phyloP scores from a whole-genome alignment of 2,797 vertebrate genomes.

The Cossypha heuglini region DNA sequence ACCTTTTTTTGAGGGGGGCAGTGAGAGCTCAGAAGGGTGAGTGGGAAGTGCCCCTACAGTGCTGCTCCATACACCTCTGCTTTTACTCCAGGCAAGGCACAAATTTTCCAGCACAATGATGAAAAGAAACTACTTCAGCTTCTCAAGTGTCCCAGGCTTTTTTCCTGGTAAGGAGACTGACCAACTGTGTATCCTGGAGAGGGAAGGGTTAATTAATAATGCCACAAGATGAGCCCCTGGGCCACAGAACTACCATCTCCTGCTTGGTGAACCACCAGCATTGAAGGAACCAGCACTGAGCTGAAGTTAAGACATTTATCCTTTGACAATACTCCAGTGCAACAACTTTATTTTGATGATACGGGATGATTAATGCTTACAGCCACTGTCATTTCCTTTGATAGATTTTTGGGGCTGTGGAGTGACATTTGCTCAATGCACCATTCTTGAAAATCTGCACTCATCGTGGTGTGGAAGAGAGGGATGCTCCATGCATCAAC shows the following conservation, averaged over 20 bases:
- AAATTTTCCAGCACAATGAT: neutral
- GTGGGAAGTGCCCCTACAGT: neutral
- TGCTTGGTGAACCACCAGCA: neutral
- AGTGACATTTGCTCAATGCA: constrained; percentile 43
- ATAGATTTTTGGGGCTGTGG: neutral
- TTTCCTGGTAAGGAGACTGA: neutral
- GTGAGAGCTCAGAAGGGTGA: neutral
- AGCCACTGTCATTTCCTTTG: constrained; percentile 14
- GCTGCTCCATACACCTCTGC: neutral
- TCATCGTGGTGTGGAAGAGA: neutral
- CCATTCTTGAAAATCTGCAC: neutral
- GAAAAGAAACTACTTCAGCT: neutral
- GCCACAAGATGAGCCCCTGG: neutral
- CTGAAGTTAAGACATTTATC: neutral
- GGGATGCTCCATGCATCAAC: neutral
- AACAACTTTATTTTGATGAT: constrained; percentile 46
- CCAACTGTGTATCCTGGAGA: neutral
- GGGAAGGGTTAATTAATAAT: neutral
- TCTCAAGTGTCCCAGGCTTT: neutral
- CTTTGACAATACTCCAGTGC: neutral
- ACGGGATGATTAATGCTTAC: constrained; percentile 40
- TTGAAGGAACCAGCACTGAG: neutral
- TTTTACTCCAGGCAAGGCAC: neutral
- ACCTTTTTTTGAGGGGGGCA: neutral
- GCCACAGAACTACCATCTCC: neutral